Percentiles rank a stretch among this genome's conserved stretches.
Conservation (phyloP, 2,113 vertebrate species). For the Eulemur rufifrons region DNA sequence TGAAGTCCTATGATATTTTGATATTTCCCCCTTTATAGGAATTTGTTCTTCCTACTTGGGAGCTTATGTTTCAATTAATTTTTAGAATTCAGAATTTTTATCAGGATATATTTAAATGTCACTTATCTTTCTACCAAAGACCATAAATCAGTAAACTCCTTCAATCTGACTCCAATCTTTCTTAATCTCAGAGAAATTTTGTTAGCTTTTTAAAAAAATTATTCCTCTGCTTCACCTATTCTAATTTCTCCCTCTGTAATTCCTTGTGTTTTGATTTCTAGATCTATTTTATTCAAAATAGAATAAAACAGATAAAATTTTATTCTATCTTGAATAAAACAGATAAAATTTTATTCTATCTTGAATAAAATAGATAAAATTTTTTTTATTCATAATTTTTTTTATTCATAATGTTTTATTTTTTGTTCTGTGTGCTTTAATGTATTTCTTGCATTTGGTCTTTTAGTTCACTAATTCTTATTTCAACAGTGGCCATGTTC, state of each 20-base stretch:
- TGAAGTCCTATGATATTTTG: not conserved
- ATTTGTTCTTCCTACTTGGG: not conserved
- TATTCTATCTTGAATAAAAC: not conserved
- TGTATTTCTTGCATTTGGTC: not conserved
- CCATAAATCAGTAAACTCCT: not conserved
- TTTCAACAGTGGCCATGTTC: not conserved
- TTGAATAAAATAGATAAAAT: not conserved
- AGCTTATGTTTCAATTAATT: not conserved
- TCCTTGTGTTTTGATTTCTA: not conserved
- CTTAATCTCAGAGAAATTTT: not conserved
- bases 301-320: too few species aligned
- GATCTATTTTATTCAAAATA: not conserved
- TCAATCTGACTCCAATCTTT: not conserved
- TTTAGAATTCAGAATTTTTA: not conserved
- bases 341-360: too few species aligned
- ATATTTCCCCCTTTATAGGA: not conserved
- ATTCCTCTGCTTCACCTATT: not conserved
- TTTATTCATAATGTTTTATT: not conserved
- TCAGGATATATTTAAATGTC: not conserved
- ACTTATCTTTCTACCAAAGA: not conserved
- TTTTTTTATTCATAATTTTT: constrained; percentile 9
- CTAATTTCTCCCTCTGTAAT: constrained; percentile 5
- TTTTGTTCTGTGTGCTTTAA: not conserved
- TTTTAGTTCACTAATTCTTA: constrained; percentile 8
- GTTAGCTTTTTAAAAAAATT: not conserved